Percentiles rank a stretch among this genome's conserved stretches.
phyloP scores from a whole-genome alignment of 2,113 vertebrate genomes.

The Amazona guildingii region DNA sequence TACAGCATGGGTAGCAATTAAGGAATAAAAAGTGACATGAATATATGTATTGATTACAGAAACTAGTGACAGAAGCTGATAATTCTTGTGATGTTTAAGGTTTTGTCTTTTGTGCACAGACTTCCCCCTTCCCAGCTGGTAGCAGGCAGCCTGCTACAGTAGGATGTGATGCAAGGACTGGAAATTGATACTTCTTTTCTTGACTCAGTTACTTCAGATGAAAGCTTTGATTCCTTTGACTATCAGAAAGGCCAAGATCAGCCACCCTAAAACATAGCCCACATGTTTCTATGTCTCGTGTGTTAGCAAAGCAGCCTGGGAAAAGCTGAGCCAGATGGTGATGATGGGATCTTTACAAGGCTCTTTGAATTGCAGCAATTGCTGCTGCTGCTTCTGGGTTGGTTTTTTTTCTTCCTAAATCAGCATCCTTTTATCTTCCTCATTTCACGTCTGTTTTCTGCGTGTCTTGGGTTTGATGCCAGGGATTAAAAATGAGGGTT shows the following conservation, averaged over 20 bases:
- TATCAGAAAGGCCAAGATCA: slow-evolving; percentile 43
- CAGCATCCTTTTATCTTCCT: slow-evolving; percentile 69
- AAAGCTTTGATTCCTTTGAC: slow-evolving; percentile 55
- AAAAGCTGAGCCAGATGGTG: slow-evolving; percentile 33
- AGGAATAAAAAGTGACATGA: background rate
- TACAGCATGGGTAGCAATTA: background rate
- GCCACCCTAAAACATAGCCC: slow-evolving; percentile 41
- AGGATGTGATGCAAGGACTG: slow-evolving; percentile 4
- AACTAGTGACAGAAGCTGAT: background rate
- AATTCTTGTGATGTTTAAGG: background rate
- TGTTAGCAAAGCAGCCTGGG: slow-evolving; percentile 47
- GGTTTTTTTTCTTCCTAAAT: slow-evolving; percentile 33
- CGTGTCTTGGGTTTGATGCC: slow-evolving; percentile 39
- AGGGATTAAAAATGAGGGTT: slow-evolving; percentile 56
- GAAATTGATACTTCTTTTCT: slow-evolving; percentile 46
- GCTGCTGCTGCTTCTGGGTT: background rate
- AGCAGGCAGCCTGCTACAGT: background rate
- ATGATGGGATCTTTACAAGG: slow-evolving; percentile 29
- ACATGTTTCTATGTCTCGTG: background rate
- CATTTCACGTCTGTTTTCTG: slow-evolving; percentile 64
- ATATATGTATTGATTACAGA: background rate
- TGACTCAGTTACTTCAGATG: slow-evolving; percentile 26
- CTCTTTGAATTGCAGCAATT: slow-evolving; percentile 21
- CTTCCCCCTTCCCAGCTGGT: slow-evolving; percentile 20
- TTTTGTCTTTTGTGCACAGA: background rate